Evolutionary conservation across 2,888 invertebrate genomes (phyloP).

Genomic region (Nephrocerus scutellatus): DNA sequence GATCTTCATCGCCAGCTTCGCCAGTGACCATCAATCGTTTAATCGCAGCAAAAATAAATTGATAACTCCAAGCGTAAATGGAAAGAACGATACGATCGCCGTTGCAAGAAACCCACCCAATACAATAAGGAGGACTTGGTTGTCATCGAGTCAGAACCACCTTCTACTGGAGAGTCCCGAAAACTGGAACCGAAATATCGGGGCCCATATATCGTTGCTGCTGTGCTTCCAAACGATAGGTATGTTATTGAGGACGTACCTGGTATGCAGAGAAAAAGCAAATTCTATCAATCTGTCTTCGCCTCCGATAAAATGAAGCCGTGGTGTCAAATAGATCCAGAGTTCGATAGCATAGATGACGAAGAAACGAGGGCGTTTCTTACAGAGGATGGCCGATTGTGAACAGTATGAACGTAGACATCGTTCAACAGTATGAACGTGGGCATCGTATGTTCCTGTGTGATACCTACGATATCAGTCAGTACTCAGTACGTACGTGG

Average conservation of each 20-base stretch:
- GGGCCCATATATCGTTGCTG: slow-evolving; percentile 17
- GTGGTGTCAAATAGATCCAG: no score
- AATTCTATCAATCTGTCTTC: slow-evolving; percentile 16
- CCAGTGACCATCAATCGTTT: no score
- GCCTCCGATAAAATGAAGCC: slow-evolving; percentile 20
- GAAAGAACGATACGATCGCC: slow-evolving; percentile 13
- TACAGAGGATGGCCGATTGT: no score
- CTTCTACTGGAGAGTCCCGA: slow-evolving; percentile 20
- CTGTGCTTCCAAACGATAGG: slow-evolving; percentile 16
- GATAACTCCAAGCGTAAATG: slow-evolving; percentile 1
- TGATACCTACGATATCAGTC: no score
- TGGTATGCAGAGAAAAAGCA: slow-evolving; percentile 12
- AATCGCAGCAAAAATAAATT: no score
- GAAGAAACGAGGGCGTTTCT: no score
- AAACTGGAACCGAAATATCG: slow-evolving; percentile 18
- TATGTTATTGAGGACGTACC: slow-evolving; percentile 20
- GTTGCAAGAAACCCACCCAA: slow-evolving; percentile 3
- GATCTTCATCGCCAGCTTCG: no score
- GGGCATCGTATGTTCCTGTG: no score
- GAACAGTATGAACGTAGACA: no score
- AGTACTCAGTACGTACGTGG: no score
- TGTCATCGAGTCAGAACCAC: slow-evolving; percentile 16
- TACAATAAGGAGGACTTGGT: slow-evolving; percentile 8
- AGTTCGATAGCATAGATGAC: background rate
- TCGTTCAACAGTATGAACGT: no score